A percentile compares a stretch with the other conserved stretches of the same genome.
These are phyloP conservation scores for Noctua fimbriata DNA, from an alignment of 2,888 invertebrate genomes.

Conservation along the genomic window DNA sequence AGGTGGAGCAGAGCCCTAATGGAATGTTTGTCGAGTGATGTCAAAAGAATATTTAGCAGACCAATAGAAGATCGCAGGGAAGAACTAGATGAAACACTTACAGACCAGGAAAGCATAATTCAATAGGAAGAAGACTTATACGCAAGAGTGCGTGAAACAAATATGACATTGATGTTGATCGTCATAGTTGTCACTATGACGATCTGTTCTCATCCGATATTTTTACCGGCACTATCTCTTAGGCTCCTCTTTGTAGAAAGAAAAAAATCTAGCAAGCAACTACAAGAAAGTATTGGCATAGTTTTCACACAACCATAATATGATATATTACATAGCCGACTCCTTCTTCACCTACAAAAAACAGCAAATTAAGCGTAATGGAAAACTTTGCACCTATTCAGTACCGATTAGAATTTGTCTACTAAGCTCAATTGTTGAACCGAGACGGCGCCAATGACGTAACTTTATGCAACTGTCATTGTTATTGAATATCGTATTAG, in stretches of 20 bases:
- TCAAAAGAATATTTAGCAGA: neutral
- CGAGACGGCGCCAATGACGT: conserved; percentile 42
- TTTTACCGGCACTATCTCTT: neutral
- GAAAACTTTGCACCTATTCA: conserved; percentile 15
- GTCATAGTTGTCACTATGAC: neutral
- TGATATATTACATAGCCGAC: neutral
- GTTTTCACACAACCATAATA: neutral
- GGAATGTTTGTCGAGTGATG: neutral
- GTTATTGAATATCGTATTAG: conserved; percentile 48
- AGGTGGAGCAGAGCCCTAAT: neutral
- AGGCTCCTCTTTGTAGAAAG: neutral
- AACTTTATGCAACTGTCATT: conserved; percentile 41
- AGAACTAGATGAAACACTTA: neutral
- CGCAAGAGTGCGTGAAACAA: neutral
- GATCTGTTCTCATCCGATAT: neutral
- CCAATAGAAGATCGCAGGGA: neutral
- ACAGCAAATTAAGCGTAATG: conserved; percentile 28
- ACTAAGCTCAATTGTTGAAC: conserved; percentile 23
- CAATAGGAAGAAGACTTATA: neutral
- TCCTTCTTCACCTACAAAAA: neutral
- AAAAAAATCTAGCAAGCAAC: neutral
- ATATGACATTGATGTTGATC: neutral
- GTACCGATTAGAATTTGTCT: neutral
- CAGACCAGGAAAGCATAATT: neutral
- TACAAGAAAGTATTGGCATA: conserved; percentile 1